Evolutionary conservation across 2,888 invertebrate species (phyloP).

Genomic region (Teleogryllus oceanicus): DNA sequence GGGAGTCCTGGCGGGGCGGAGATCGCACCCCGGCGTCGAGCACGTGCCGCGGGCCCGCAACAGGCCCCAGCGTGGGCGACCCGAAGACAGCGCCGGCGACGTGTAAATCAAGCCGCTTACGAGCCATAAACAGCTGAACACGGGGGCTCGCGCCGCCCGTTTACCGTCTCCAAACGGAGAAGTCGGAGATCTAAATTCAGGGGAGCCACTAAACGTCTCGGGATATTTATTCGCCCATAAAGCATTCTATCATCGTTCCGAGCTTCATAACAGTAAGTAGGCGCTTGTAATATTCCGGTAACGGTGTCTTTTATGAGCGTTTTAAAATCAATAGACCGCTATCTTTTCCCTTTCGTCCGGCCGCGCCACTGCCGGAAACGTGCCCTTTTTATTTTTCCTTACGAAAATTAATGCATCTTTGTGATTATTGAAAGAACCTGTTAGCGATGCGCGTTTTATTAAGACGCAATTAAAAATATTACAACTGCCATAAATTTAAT

Average conservation of each 20-base stretch:
- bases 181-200: conserved; percentile 18
- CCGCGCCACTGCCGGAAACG: background rate
- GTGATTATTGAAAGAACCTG: conserved; percentile 11
- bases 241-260: conserved; percentile 18
- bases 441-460: background rate
- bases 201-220: background rate
- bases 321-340: conserved; percentile 10
- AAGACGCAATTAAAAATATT: conserved; percentile 1
- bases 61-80: too few species aligned
- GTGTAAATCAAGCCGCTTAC: conserved; percentile 9
- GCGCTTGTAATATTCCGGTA: conserved; percentile 18
- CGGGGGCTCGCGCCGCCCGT: background rate
- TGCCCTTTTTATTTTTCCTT: background rate
- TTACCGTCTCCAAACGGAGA: conserved; percentile 5
- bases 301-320: conserved; percentile 18
- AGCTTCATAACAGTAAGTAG: conserved; percentile 9
- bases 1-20: too few species aligned
- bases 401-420: background rate
- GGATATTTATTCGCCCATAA: conserved; percentile 18
- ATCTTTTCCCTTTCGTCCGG: background rate
- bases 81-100: background rate
- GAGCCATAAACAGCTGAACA: conserved; percentile 7
- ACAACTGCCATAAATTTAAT: conserved; percentile 19
- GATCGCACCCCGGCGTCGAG: too few species aligned
- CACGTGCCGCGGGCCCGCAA: too few species aligned